Evolutionary conservation across 1,140 invertebrate species (phyloP).

Genomic region (Tyrophagus putrescentiae): DNA sequence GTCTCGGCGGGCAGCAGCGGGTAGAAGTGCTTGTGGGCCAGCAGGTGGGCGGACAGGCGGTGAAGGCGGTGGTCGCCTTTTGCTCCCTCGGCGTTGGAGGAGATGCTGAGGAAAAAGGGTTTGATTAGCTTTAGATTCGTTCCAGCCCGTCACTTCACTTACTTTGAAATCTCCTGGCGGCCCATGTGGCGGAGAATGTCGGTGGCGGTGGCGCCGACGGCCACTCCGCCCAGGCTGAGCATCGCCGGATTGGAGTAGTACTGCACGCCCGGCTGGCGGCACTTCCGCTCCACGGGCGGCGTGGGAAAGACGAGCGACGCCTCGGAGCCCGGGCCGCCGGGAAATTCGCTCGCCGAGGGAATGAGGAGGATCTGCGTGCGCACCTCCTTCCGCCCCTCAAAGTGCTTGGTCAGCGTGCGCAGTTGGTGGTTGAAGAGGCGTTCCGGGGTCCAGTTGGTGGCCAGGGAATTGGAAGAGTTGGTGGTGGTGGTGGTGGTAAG

Average conservation of each 20-base stretch:
- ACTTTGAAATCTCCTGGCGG: slow-evolving; percentile 57
- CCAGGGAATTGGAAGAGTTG: too few species aligned
- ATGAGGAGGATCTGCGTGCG: slow-evolving; percentile 54
- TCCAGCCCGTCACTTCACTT: slow-evolving; percentile 34
- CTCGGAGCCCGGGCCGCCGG: slow-evolving; percentile 51
- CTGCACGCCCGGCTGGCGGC: slow-evolving; percentile 21
- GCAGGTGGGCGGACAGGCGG: slow-evolving; percentile 53
- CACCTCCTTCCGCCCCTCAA: slow-evolving; percentile 26
- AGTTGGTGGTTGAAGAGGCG: slow-evolving; percentile 14
- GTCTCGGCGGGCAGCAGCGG: slow-evolving; percentile 57
- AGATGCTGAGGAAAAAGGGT: neutral
- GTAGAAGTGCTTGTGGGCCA: slow-evolving; percentile 60
- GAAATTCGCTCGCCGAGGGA: slow-evolving; percentile 62
- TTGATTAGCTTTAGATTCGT: neutral
- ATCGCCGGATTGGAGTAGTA: slow-evolving; percentile 59
- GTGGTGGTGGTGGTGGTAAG: neutral
- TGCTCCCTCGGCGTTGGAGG: neutral
- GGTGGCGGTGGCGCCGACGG: slow-evolving; percentile 58
- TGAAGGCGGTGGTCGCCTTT: slow-evolving; percentile 42
- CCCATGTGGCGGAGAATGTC: slow-evolving; percentile 65
- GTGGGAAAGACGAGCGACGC: slow-evolving; percentile 9
- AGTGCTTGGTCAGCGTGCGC: neutral
- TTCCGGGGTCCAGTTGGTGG: slow-evolving; percentile 4
- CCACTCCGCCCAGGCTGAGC: slow-evolving; percentile 55
- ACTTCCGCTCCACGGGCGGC: too few species aligned